Conservation (phyloP, 2,888 invertebrate genomes). For the Plagodis dolabraria region DNA sequence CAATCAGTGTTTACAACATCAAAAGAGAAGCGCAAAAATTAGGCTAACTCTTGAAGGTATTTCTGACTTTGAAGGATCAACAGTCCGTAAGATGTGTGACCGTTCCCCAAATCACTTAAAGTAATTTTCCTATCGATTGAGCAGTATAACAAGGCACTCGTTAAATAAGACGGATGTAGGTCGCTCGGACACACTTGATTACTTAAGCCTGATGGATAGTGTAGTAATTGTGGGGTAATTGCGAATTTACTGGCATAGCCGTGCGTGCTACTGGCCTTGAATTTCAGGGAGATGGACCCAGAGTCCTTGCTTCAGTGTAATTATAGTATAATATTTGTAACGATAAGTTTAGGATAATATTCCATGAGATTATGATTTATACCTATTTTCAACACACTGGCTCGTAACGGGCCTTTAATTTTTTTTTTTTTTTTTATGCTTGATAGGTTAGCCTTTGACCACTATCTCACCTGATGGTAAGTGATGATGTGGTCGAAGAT, state of each 20-base stretch:
- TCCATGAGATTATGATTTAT: too few species aligned
- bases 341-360: too few species aligned
- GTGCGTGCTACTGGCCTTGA: slow-evolving; percentile 21
- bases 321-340: too few species aligned
- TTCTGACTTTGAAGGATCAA: slow-evolving; percentile 20
- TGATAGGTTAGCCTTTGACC: too few species aligned
- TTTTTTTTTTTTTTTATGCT: too few species aligned
- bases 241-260: slow-evolving; percentile 29
- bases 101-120: slow-evolving; percentile 46
- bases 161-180: slow-evolving; percentile 61
- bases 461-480: too few species aligned
- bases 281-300: slow-evolving; percentile 1
- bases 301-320: neutral
- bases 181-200: slow-evolving; percentile 51
- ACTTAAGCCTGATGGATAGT: slow-evolving; percentile 47
- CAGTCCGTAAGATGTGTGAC: slow-evolving; percentile 32
- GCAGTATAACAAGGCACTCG: slow-evolving; percentile 46
- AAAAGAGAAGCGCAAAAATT: too few species aligned
- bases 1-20: too few species aligned
- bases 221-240: slow-evolving; percentile 39
- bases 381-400: too few species aligned
- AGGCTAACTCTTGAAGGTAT: neutral
- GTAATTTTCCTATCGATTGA: slow-evolving; percentile 66
- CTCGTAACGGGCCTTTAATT: too few species aligned
- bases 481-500: too few species aligned